These are phyloP conservation scores for Pterocles gutturalis DNA, from an alignment of 2,113 vertebrate species.

Conservation along the genomic window DNA sequence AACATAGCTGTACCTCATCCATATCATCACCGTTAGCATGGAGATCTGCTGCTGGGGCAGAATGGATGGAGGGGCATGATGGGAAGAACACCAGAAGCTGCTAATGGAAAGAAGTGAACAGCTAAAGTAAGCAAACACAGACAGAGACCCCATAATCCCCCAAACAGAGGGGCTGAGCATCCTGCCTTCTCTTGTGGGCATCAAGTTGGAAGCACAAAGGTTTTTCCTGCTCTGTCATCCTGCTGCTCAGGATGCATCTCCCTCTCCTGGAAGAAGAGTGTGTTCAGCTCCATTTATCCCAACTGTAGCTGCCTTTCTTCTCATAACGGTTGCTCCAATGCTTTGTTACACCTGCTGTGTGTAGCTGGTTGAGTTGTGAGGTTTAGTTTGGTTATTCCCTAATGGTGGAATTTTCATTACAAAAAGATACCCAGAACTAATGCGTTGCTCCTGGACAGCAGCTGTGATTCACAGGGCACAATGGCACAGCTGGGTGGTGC, in stretches of 20 bases:
- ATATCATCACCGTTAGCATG: background rate
- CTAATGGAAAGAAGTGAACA: background rate
- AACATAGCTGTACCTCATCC: background rate
- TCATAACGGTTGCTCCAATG: background rate
- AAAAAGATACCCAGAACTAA: background rate
- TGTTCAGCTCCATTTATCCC: background rate
- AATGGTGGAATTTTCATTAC: background rate
- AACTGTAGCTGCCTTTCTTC: background rate
- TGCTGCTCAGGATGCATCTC: background rate
- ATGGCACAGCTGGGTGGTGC: too few species aligned
- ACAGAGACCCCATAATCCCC: background rate
- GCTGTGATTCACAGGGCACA: background rate
- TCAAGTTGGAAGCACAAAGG: background rate
- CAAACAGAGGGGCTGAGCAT: background rate
- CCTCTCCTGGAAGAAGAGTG: background rate
- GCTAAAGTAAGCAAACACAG: background rate
- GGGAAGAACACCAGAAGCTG: background rate
- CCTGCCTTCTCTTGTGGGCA: background rate
- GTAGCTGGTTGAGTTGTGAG: background rate
- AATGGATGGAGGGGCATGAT: background rate
- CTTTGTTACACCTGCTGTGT: background rate
- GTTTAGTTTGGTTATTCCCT: background rate
- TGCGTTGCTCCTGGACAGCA: background rate
- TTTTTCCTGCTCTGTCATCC: background rate
- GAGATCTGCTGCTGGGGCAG: background rate